Percentiles rank a stretch among this genome's conserved stretches.
phyloP scores from a whole-genome alignment of 2,797 vertebrate species.

The Artibeus jamaicensis region DNA sequence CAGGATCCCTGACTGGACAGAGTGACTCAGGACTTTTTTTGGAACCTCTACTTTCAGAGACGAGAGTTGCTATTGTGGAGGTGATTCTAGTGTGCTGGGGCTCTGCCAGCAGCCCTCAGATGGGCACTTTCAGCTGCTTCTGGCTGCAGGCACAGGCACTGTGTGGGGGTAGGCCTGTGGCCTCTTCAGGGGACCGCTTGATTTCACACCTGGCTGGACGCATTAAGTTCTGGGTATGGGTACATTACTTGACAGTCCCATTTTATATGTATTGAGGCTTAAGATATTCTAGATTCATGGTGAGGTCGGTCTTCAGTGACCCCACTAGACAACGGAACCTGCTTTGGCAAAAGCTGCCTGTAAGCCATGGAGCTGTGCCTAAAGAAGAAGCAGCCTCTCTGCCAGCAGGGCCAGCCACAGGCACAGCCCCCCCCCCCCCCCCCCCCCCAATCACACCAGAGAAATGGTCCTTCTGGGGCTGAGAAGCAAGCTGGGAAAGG shows the following conservation, averaged over 20 bases:
- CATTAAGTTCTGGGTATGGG: not conserved
- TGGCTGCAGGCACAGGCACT: not conserved
- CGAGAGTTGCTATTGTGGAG: not conserved
- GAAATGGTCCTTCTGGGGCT: not conserved
- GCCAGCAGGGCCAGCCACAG: not conserved
- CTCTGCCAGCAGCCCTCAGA: not conserved
- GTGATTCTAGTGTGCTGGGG: not conserved
- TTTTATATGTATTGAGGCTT: not conserved
- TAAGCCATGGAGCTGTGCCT: not conserved
- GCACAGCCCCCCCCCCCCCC: too few relatives aligned
- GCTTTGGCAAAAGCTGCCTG: not conserved
- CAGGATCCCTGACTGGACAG: not conserved
- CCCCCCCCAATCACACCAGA: not conserved
- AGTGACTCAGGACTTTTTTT: not conserved
- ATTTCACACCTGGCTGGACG: not conserved
- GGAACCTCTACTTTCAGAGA: conserved; percentile 9
- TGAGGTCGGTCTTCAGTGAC: not conserved
- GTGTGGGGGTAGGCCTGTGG: not conserved
- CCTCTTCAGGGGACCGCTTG: not conserved
- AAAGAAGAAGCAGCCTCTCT: not conserved
- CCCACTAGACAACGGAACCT: not conserved
- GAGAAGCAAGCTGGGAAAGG: not conserved
- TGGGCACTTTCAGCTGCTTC: not conserved
- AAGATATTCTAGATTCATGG: not conserved
- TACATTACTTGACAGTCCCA: not conserved